Evolutionary conservation across 1,140 invertebrate genomes (phyloP).

Genomic region (Aleiodes sp.): DNA sequence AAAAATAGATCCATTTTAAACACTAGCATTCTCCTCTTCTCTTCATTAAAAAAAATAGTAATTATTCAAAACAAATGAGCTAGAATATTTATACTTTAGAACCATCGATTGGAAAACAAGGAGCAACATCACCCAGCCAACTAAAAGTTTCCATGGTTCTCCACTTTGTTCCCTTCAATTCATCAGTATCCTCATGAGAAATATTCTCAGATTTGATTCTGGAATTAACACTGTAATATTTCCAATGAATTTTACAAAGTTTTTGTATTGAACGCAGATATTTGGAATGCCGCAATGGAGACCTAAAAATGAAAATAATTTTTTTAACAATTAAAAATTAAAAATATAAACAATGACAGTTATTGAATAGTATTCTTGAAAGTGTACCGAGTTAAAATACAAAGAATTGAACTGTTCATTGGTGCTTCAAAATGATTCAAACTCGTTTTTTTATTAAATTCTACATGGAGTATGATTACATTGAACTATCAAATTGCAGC

Average conservation of each 20-base stretch:
- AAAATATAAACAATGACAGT: neutral
- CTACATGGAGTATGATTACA: too few relatives aligned
- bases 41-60: too few relatives aligned
- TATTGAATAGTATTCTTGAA: neutral
- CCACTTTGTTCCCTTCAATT: neutral
- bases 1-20: conserved; percentile 19
- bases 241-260: neutral
- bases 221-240: neutral
- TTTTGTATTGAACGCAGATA: neutral
- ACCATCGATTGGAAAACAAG: conserved; percentile 77
- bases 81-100: conserved; percentile 65
- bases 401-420: neutral
- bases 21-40: too few relatives aligned
- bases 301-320: neutral
- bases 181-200: neutral
- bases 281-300: too few relatives aligned
- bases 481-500: too few relatives aligned
- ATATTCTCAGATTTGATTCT: neutral
- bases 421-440: neutral
- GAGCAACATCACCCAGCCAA: conserved; percentile 76
- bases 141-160: conserved; percentile 45
- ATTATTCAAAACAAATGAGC: neutral
- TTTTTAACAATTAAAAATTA: neutral
- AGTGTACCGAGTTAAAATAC: neutral
- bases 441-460: too few relatives aligned